Conservation (phyloP, 2,797 vertebrate species). For the Sylvia borin region DNA sequence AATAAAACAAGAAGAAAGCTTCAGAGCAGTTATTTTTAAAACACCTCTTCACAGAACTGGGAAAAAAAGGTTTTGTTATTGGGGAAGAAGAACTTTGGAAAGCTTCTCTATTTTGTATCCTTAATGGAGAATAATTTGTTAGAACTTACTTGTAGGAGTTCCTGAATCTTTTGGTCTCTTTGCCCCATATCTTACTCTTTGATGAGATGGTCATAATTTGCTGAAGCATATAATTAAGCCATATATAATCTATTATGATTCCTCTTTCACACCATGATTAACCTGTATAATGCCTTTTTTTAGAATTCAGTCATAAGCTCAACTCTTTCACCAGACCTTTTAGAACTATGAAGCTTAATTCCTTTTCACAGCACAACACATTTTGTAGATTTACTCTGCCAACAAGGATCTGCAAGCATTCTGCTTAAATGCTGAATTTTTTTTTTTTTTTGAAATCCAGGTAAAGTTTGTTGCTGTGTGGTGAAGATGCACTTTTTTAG, state of each 20-base stretch:
- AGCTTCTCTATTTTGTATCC: not conserved
- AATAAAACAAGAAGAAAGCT: not conserved
- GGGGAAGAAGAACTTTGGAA: not conserved
- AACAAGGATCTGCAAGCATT: not conserved
- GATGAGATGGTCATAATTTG: not conserved
- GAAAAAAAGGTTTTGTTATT: not conserved
- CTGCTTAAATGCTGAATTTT: not conserved
- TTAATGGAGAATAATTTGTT: not conserved
- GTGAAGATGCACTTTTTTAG: not conserved
- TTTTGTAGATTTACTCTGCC: not conserved
- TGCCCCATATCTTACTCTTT: not conserved
- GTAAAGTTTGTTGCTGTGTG: not conserved
- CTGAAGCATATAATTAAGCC: not conserved
- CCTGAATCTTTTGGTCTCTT: not conserved
- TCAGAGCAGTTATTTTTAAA: not conserved
- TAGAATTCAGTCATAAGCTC: not conserved
- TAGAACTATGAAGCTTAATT: rapidly evolving
- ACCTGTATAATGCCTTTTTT: not conserved
- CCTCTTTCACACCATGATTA: not conserved
- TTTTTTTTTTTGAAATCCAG: not conserved
- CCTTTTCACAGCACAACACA: not conserved
- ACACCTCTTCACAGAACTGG: not conserved
- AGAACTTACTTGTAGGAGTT: not conserved
- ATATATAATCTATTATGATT: not conserved
- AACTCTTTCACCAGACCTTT: not conserved